Evolutionary conservation across 2,113 vertebrate species (phyloP), one percentile per base, ranked within the genome.

Genomic region (Calyptommatus sinebrachiatus): DNA sequence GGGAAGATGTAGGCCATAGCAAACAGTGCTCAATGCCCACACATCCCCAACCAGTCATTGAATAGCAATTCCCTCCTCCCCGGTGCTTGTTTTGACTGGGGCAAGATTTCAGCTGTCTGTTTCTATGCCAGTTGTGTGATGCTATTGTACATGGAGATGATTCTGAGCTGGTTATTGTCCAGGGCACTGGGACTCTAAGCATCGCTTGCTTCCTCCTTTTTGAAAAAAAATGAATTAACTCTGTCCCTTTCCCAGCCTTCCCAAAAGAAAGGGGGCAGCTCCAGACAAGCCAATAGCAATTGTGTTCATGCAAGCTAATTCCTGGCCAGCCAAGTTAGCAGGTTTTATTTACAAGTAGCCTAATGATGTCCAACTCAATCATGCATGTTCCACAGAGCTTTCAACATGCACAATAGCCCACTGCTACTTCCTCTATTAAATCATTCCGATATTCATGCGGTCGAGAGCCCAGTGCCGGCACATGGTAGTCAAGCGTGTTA

Each of bases 371-470:
- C 41, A 0, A 84, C 41, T 92, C 90, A 92, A 90, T 90, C 88
- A 89, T 88, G 89, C 85, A 86, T 91, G 86, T 88, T 87, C 29
- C 86, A 90, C 83, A 79, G 85, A 87, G 87, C 82, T 87, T 90
- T 90, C 86, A 78, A 70, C 0, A 24, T 65, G 69, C 89, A 91
- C 90, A 92, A 89, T 87, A 91, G 89, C 85, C 81, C 79, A 78
- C 85, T 90, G 88, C 91, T 71, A 84, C 85, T 92, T 79, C 77
- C 84, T 90, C 89, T 90, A 87, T 89, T 92, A 91, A 91, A 87
- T 89, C 82, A 84, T 87, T 87, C 82, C 88, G 86, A 84, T 81
- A 89, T 87, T 87, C 85, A 79, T 81, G 84, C 82, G 82, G 72
- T 83, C 80, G 74, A 85, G 84, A 89, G 83, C 89, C 90, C 84